Percentiles rank a stretch among this genome's conserved stretches.
phyloP scores from a whole-genome alignment of 1,140 invertebrate genomes.

The Melipona quadrifasciata region DNA sequence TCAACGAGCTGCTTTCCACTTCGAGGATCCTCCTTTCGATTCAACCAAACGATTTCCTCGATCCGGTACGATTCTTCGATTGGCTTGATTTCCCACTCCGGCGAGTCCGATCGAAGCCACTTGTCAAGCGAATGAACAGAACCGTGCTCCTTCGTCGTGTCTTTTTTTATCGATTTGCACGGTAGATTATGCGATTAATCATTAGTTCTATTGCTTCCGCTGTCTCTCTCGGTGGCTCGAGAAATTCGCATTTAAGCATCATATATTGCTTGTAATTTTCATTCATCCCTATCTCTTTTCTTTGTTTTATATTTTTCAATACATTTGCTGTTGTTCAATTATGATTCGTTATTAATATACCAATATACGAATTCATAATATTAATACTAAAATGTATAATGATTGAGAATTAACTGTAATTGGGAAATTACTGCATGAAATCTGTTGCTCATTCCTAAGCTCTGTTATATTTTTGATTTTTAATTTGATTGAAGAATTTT shows the following conservation, averaged over 20 bases:
- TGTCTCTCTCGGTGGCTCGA: too few relatives aligned
- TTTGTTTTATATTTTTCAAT: too few relatives aligned
- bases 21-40: neutral
- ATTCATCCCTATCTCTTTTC: neutral
- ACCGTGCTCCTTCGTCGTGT: too few relatives aligned
- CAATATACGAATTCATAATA: too few relatives aligned
- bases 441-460: too few relatives aligned
- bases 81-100: neutral
- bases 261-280: neutral
- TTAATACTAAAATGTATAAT: too few relatives aligned
- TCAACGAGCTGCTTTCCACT: slow-evolving; percentile 1
- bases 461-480: too few relatives aligned
- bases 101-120: neutral
- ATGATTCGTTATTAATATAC: too few relatives aligned
- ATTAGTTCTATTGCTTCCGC: neutral
- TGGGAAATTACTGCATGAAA: too few relatives aligned
- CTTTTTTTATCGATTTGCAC: neutral
- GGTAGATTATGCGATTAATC: neutral
- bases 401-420: too few relatives aligned
- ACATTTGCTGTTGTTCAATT: too few relatives aligned
- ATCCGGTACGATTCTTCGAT: neutral
- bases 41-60: neutral
- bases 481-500: too few relatives aligned
- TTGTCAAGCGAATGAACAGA: neutral
- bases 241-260: neutral